Conservation (phyloP, 2,888 invertebrate genomes). For the Lasioglossum vierecki region DNA sequence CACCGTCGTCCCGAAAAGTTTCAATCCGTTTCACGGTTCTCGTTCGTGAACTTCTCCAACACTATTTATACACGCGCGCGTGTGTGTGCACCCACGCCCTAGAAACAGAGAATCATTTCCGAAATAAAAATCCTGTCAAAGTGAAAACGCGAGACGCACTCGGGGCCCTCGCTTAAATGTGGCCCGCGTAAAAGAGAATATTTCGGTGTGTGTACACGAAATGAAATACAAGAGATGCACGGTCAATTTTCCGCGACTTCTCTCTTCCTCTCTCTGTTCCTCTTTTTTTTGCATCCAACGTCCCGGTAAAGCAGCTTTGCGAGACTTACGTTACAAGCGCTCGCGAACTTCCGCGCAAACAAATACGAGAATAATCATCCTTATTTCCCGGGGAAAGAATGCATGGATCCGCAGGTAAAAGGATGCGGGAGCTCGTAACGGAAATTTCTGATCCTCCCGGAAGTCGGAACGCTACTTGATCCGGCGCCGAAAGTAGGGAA, state of each 20-base stretch:
- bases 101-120: not conserved
- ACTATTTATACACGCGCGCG: not conserved
- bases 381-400: not conserved
- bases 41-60: not conserved
- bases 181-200: not conserved
- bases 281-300: not conserved
- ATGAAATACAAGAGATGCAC: not conserved
- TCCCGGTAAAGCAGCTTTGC: not conserved
- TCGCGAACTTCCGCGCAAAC: not conserved
- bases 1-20: not conserved
- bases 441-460: not conserved
- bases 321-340: not conserved
- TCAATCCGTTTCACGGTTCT: not conserved
- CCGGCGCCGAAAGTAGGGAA: not conserved
- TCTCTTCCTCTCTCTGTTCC: not conserved
- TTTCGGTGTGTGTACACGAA: not conserved
- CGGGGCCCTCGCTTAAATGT: not conserved
- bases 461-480: not conserved
- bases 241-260: not conserved
- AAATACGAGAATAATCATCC: conserved; percentile 8
- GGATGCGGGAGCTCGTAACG: not conserved
- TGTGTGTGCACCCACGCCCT: not conserved
- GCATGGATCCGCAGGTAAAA: not conserved
- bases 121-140: conserved; percentile 11
- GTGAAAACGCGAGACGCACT: not conserved